These are phyloP conservation scores for Eulemur rufifrons DNA, from an alignment of 2,113 vertebrate species.

Conservation along the genomic window DNA sequence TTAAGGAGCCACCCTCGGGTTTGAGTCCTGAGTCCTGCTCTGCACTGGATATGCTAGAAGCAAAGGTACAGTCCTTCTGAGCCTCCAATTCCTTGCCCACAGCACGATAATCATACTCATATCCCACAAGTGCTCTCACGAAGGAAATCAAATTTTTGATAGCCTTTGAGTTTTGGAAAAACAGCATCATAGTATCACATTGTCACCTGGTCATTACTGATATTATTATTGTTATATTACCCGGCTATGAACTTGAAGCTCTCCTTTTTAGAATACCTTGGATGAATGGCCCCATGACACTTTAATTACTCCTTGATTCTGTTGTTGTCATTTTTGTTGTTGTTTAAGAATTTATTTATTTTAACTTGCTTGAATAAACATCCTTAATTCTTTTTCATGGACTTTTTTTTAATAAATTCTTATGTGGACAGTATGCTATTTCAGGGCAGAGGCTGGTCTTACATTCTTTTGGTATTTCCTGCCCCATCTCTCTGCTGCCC, in stretches of 20 bases:
- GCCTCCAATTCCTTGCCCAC: not conserved
- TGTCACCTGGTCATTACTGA: not conserved
- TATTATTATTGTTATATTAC: not conserved
- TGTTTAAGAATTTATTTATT: not conserved
- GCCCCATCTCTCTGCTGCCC: not conserved
- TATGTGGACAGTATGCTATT: not conserved
- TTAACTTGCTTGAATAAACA: constrained; percentile 21
- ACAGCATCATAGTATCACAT: not conserved
- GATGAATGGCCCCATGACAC: not conserved
- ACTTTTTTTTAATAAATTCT: not conserved
- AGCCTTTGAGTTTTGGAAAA: not conserved
- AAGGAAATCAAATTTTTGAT: constrained; percentile 2
- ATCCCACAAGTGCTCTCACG: not conserved
- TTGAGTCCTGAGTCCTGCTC: not conserved
- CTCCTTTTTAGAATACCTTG: not conserved
- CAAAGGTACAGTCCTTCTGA: not conserved
- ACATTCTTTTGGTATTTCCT: not conserved
- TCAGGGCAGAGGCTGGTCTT: not conserved
- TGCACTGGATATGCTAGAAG: not conserved
- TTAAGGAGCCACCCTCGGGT: not conserved
- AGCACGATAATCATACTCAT: not conserved
- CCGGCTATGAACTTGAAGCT: constrained; percentile 23
- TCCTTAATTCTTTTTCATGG: not conserved
- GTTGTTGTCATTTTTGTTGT: not conserved
- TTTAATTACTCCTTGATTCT: not conserved